Percentiles rank a stretch among this genome's conserved stretches.
Conservation (phyloP, 53 echinoderm and acorn worm species). For the Actinopyga echinites region DNA sequence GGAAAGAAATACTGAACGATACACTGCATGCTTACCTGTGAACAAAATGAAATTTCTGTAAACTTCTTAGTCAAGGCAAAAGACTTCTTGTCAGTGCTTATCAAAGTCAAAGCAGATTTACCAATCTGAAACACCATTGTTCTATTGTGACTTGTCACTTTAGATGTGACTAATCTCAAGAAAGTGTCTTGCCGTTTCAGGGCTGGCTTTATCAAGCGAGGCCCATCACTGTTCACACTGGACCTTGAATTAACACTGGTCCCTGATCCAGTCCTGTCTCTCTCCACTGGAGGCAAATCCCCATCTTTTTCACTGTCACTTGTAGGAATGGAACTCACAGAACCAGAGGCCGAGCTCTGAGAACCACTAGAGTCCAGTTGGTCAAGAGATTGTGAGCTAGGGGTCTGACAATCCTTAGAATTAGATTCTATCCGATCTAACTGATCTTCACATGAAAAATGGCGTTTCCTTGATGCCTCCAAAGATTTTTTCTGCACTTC, state of each 20-base stretch:
- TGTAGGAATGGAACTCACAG: background rate
- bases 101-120: conserved; percentile 75
- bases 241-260: conserved; percentile 8
- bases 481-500: conserved; percentile 57
- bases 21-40: conserved; percentile 81
- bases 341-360: background rate
- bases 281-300: conserved; percentile 3
- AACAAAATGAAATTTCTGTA: conserved; percentile 93
- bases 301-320: conserved; percentile 15
- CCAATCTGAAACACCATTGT: conserved; percentile 98
- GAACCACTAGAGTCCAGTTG: conserved; percentile 7
- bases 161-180: conserved; percentile 49
- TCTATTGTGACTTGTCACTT: conserved; percentile 67
- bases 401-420: background rate
- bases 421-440: conserved; percentile 19
- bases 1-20: too few species aligned
- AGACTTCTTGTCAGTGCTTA: conserved; percentile 92
- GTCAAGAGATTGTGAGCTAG: conserved; percentile 9
- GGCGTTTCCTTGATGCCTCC: conserved; percentile 62
- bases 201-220: background rate
- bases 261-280: conserved; percentile 12
- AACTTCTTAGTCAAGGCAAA: conserved; percentile 89
- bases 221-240: conserved; percentile 18
- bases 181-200: conserved; percentile 44
- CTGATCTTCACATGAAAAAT: conserved; percentile 86